Base-by-base conservation (phyloP, 2,113 vertebrate genomes). In the Hymenochirus boettgeri region DNA sequence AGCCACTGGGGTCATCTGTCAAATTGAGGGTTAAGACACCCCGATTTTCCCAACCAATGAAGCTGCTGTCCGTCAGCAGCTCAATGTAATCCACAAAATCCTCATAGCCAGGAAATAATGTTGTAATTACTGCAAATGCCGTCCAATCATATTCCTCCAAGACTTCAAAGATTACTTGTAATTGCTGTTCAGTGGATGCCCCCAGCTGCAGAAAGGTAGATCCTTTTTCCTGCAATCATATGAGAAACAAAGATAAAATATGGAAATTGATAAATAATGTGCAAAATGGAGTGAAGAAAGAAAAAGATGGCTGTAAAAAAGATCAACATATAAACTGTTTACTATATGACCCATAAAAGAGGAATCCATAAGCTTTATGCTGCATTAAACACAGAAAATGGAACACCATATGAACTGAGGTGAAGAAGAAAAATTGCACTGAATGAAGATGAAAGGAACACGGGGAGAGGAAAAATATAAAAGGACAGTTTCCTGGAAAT, bases 81-180 rank as follows among this genome's bases (percentile, higher is more conserved):
- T 98, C 94, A 35, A 96, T 92, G 71, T 92, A 86, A 3, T 87
- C 91, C 70, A 95, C 84, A 56, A 98, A 93, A 47, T 91, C 93
- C 78, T 93, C 91, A 82, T 96, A 90, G 71, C 95, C 95, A 0
- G 94, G 94, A 80, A 92, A 90, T 58, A 91, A 89, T 0, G 95
- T 96, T 74, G 88, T 92, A 76, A 97, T 88, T 21, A 95, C 89
- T 0, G 92, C 94, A 67, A 97, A 97, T 60, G 92, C 72, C 0
- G 95, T 97, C 95, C 95, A 97, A 59, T 97, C 95, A 2, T 97
- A 96, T 72, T 96, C 93, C 76, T 97, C 95, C 78, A 97, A 81
- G 76, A 97, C 91, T 84, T 96, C 93, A 27, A 96, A 95, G 81
- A 97, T 95, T 70, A 95, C 95, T 77, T 89, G 92, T 3, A 96